phyloP scores from a whole-genome alignment of 2,797 vertebrate species.

The Pseudochirops cupreus region DNA sequence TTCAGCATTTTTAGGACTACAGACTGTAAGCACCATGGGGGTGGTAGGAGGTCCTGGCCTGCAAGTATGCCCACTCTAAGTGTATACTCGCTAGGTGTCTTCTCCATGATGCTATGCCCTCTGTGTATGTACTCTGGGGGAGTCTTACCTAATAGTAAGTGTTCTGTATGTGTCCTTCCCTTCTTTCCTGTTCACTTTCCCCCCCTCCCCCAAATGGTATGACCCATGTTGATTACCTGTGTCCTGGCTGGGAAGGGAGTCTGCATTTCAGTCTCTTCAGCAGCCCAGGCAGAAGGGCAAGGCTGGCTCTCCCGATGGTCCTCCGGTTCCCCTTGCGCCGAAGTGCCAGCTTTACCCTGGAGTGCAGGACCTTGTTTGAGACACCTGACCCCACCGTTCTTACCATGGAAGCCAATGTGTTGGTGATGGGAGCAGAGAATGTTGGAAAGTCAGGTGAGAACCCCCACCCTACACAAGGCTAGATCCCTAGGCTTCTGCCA shows the following conservation, averaged over 20 bases:
- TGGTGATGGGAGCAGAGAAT: slow-evolving; percentile 89
- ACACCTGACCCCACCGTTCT: slow-evolving; percentile 61
- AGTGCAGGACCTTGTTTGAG: slow-evolving; percentile 80
- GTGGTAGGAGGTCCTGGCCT: neutral
- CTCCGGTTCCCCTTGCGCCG: slow-evolving; percentile 83
- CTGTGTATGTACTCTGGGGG: neutral
- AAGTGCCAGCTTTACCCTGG: slow-evolving; percentile 84
- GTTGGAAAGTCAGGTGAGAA: slow-evolving; percentile 92
- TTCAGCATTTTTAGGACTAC: neutral
- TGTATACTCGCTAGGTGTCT: neutral
- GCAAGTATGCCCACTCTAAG: neutral
- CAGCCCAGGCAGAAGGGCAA: neutral
- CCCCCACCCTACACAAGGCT: neutral
- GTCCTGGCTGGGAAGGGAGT: neutral
- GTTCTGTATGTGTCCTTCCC: neutral
- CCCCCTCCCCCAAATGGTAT: slow-evolving; percentile 56
- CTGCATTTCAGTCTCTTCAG: neutral
- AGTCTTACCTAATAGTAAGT: neutral
- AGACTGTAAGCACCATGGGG: neutral
- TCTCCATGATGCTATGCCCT: neutral
- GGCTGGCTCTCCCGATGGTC: slow-evolving; percentile 73
- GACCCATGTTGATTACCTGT: slow-evolving; percentile 36
- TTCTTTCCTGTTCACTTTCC: slow-evolving; percentile 58
- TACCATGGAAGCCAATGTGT: slow-evolving; percentile 89
- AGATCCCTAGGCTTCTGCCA: neutral